Conservation (phyloP, 1,140 invertebrate species). For the Contarinia nasturtii region DNA sequence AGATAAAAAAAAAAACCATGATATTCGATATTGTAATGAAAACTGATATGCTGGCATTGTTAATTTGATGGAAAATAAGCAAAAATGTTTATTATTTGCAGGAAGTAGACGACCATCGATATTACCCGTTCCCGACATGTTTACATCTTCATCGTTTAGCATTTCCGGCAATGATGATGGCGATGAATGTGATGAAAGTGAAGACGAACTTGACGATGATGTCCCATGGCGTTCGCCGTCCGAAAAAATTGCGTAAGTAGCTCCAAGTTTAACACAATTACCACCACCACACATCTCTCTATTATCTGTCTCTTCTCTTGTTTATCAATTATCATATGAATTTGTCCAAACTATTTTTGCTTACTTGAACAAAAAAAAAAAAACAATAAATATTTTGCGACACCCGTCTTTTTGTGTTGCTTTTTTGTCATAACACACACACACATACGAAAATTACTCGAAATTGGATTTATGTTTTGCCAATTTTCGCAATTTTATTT, state of each 20-base stretch:
- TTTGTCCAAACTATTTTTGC: background rate
- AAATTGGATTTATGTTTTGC: no score
- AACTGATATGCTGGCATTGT: no score
- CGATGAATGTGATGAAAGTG: slow-evolving; percentile 58
- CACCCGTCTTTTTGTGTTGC: background rate
- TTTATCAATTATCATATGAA: slow-evolving; percentile 1
- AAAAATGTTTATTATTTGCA: slow-evolving; percentile 17
- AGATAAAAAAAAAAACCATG: no score
- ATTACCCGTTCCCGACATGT: slow-evolving; percentile 72
- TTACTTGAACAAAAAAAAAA: background rate
- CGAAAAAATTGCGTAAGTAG: slow-evolving; percentile 73
- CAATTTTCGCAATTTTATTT: no score
- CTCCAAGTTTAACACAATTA: background rate
- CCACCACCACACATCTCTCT: no score
- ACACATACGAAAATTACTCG: background rate
- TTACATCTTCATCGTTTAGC: slow-evolving; percentile 56
- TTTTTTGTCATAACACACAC: background rate
- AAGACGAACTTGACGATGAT: slow-evolving; percentile 73
- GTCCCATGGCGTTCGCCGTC: slow-evolving; percentile 75
- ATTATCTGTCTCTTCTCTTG: slow-evolving; percentile 6
- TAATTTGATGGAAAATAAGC: no score
- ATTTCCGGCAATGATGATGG: slow-evolving; percentile 50
- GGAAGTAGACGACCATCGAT: slow-evolving; percentile 72
- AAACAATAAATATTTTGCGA: background rate
- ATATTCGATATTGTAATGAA: no score